These are phyloP conservation scores for Dynastes hyllus DNA, from an alignment of 2,888 invertebrate species.

Conservation along the genomic window DNA sequence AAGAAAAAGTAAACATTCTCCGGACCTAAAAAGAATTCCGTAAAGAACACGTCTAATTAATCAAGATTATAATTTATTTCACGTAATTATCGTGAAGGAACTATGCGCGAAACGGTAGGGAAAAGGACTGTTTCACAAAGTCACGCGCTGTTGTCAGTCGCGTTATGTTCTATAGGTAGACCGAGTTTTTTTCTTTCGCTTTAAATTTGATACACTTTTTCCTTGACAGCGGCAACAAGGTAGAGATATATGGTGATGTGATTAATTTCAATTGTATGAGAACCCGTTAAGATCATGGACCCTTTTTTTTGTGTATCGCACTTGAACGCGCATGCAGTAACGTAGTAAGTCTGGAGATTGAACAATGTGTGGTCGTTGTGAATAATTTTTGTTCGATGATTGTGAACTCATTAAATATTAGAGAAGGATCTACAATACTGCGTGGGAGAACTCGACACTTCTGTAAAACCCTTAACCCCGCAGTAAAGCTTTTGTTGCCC, in stretches of 20 bases:
- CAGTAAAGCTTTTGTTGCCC: too few species aligned
- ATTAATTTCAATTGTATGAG: constrained; percentile 62
- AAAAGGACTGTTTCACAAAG: constrained; percentile 36
- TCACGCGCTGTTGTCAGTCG: constrained; percentile 46
- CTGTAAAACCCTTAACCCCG: too few species aligned
- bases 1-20: constrained; percentile 51
- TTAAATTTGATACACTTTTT: constrained; percentile 55
- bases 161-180: constrained; percentile 31
- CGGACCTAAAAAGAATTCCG: constrained; percentile 33
- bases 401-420: too few species aligned
- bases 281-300: constrained; percentile 58
- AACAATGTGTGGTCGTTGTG: not conserved
- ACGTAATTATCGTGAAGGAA: constrained; percentile 44
- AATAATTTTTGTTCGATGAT: too few species aligned
- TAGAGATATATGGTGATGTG: constrained; percentile 60
- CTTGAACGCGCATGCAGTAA: not conserved
- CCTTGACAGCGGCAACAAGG: constrained; percentile 58
- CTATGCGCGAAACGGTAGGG: constrained; percentile 3
- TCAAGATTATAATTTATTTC: constrained; percentile 51
- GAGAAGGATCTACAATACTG: too few species aligned
- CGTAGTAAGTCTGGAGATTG: too few species aligned
- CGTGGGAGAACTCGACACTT: too few species aligned
- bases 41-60: constrained; percentile 49
- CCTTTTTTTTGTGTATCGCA: constrained; percentile 29
- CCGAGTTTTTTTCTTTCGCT: constrained; percentile 45